Base-by-base conservation (phyloP, 2,888 invertebrate species). In the Chironomus riparius region DNA sequence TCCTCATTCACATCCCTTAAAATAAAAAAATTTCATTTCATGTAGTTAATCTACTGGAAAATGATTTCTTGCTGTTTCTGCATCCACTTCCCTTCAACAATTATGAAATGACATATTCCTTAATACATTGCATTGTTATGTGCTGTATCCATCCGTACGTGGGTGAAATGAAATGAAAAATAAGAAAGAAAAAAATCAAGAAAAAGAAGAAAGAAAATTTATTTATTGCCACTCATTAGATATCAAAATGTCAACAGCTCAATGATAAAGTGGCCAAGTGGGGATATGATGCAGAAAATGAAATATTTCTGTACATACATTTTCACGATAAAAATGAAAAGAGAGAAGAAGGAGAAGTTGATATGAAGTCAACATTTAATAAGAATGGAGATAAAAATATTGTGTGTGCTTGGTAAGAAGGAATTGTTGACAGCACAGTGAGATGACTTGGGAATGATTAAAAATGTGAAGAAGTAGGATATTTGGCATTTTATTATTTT, bases 181-280 rank as follows among this genome's bases (percentile, higher is more conserved):
- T 56, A 22, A 62, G 65, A 65, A 22, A 21, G 22, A n/a, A n/a
- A n/a, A 65, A 28, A n/a, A 65, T 65, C 22, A 65, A 13, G 22
- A 21, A 22, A 24, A 24, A 70, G 50, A 70, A 22, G 50, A 47
- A 50, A 72, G 47, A 72, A 56, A 56, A 50, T 50, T 56, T 72
- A 72, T 72, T 72, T 72, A 72, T 72, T 72, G 24, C 65, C 62
- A 61, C 50, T 62, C 62, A 72, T 72, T 72, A 62, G 61, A 72
- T 72, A 72, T 72, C 72, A 62, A 72, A 72, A 72, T 62, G 72
- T 72, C 72, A 72, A 72, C 72, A 72, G 62, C 72, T 72, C 72
- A 38, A 72, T 72, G 72, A 72, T 72, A 72, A 72, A 72, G 61
- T 61, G 72, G 72, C 62, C 72, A 72, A 61, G 28, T 62, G 70